Evolutionary conservation across 2,888 invertebrate genomes (phyloP).

Genomic region (Clostera curtula): DNA sequence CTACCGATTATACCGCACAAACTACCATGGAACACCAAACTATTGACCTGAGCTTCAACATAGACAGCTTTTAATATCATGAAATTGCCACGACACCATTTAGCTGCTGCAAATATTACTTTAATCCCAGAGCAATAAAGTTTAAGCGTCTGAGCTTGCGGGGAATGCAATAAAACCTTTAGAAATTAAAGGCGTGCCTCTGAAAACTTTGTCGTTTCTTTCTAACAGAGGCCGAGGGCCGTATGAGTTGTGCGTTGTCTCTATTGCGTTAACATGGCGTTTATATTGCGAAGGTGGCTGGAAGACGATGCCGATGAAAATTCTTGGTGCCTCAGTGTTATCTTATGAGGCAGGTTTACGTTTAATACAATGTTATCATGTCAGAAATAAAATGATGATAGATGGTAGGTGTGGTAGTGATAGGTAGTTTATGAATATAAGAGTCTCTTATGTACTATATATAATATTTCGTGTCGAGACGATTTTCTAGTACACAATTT

Average conservation of each 20-base stretch:
- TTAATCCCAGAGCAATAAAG: conserved; percentile 73
- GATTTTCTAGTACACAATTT: too few relatives aligned
- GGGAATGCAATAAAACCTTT: conserved; percentile 72
- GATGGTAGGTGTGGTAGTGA: conserved; percentile 31
- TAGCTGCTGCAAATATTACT: conserved; percentile 73
- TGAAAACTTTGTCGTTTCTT: conserved; percentile 57
- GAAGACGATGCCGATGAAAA: conserved; percentile 66
- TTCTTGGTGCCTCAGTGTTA: conserved; percentile 69
- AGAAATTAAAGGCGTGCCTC: conserved; percentile 58
- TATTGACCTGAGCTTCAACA: conserved; percentile 63
- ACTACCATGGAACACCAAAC: conserved; percentile 56
- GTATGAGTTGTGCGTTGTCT: conserved; percentile 46
- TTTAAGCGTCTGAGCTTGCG: conserved; percentile 72
- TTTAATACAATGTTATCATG: conserved; percentile 62
- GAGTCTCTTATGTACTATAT: too few relatives aligned
- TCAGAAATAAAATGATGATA: conserved; percentile 37
- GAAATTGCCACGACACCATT: conserved; percentile 70
- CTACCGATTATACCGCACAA: conserved; percentile 51
- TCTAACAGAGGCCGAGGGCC: conserved; percentile 56
- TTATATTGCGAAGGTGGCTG: conserved; percentile 64
- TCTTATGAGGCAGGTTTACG: conserved; percentile 64
- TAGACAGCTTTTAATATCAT: conserved; percentile 69
- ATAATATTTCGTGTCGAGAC: too few relatives aligned
- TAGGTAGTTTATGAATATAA: conserved; percentile 34
- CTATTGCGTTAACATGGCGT: conserved; percentile 55